Evolutionary conservation across 2,888 invertebrate species (phyloP).

Genomic region (Holacanthella duospinosa): DNA sequence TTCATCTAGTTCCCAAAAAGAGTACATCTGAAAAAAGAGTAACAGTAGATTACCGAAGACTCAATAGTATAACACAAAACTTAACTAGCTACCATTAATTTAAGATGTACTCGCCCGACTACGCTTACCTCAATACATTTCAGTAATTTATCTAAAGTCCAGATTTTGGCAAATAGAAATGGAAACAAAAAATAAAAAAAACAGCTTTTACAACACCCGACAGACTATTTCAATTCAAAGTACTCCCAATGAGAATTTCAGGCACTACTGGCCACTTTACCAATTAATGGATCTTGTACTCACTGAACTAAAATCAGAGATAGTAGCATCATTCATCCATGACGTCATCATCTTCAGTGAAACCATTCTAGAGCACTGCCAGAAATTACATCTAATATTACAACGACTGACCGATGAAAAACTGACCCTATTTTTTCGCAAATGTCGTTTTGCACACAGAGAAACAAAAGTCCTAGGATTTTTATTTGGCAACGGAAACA

Average conservation of each 20-base stretch:
- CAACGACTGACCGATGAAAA: not conserved
- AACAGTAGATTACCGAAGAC: not conserved
- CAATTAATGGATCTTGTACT: not conserved
- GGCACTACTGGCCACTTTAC: not conserved
- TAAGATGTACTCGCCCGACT: not conserved
- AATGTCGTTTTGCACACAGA: not conserved
- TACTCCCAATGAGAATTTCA: not conserved
- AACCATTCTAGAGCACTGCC: not conserved
- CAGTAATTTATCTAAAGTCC: not conserved
- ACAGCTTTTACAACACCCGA: not conserved
- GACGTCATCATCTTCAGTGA: not conserved
- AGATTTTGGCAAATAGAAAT: not conserved
- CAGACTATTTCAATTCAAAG: not conserved
- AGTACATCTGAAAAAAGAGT: not conserved
- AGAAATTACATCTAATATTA: not conserved
- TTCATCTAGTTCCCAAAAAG: not conserved
- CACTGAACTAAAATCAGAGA: not conserved
- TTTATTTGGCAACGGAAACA: not conserved
- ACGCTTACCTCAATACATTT: not conserved
- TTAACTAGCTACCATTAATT: not conserved
- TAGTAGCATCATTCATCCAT: not conserved
- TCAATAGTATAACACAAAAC: not conserved
- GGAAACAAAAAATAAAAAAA: not conserved
- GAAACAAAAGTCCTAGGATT: conserved; percentile 7
- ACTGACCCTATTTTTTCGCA: not conserved